Percentiles rank a stretch among this genome's conserved stretches.
phyloP scores from a whole-genome alignment of 2,888 invertebrate genomes.

The Caenorhabditis doughertyi region DNA sequence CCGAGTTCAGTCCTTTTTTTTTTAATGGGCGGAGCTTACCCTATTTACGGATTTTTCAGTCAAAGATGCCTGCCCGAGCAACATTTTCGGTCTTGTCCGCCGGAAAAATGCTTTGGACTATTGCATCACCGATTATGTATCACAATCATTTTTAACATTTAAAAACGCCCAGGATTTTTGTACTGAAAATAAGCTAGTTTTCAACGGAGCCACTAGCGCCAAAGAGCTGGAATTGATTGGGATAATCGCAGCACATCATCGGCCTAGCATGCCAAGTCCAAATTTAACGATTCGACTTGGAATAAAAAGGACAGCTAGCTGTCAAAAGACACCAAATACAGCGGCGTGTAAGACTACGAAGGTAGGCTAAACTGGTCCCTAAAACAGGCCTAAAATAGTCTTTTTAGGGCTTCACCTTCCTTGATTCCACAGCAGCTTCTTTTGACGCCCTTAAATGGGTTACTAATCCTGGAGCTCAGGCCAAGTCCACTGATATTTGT shows the following conservation, averaged over 20 bases:
- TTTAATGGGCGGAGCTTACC: no score
- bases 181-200: no score
- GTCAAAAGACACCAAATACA: neutral
- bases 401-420: constrained; percentile 30
- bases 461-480: constrained; percentile 13
- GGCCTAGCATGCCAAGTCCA: no score
- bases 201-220: no score
- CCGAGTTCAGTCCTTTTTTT: no score
- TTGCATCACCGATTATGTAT: no score
- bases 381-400: neutral
- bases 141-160: no score
- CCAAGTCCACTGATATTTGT: neutral
- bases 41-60: neutral
- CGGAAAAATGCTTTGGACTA: neutral
- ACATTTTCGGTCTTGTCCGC: neutral
- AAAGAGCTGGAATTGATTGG: no score
- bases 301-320: constrained; percentile 1
- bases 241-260: no score
- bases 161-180: no score
- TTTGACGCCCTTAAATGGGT: neutral
- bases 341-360: neutral
- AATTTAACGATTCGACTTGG: neutral
- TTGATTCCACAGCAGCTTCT: neutral
- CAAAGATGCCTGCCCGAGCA: neutral
- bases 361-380: neutral